These are phyloP conservation scores for Penaeus japonicus DNA, from an alignment of 1,140 invertebrate genomes.

Conservation along the genomic window DNA sequence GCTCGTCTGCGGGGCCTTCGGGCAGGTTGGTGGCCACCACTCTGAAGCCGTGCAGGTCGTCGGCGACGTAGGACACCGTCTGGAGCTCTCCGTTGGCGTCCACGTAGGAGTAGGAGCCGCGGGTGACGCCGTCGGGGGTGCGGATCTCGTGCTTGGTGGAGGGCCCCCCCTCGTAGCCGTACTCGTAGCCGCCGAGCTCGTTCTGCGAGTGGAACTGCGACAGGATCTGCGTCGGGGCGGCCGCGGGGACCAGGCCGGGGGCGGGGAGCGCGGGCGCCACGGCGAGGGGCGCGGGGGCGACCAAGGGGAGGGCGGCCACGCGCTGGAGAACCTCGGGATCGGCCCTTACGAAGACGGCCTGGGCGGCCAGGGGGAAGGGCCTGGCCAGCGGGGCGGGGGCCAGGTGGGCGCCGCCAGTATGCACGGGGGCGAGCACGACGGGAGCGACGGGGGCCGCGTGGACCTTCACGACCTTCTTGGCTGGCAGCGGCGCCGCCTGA, in stretches of 20 bases:
- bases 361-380: background rate
- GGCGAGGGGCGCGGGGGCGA: background rate
- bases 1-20: too few relatives aligned
- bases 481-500: too few relatives aligned
- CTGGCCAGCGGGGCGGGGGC: background rate
- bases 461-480: too few relatives aligned
- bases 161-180: slow-evolving; percentile 68
- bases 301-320: slow-evolving; percentile 62
- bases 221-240: background rate
- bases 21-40: background rate
- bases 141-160: slow-evolving; percentile 73
- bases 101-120: slow-evolving; percentile 74
- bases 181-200: slow-evolving; percentile 57
- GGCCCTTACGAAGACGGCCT: background rate
- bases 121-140: slow-evolving; percentile 72
- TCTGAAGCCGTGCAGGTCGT: slow-evolving; percentile 59
- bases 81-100: slow-evolving; percentile 75
- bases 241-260: background rate
- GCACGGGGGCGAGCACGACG: background rate
- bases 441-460: background rate
- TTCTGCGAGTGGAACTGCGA: slow-evolving; percentile 59
- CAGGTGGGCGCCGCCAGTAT: background rate
- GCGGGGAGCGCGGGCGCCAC: background rate
- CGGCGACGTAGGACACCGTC: slow-evolving; percentile 69
- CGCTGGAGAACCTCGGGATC: background rate